phyloP scores from a whole-genome alignment of 2,888 invertebrate species.

The Drosophila antonietae region DNA sequence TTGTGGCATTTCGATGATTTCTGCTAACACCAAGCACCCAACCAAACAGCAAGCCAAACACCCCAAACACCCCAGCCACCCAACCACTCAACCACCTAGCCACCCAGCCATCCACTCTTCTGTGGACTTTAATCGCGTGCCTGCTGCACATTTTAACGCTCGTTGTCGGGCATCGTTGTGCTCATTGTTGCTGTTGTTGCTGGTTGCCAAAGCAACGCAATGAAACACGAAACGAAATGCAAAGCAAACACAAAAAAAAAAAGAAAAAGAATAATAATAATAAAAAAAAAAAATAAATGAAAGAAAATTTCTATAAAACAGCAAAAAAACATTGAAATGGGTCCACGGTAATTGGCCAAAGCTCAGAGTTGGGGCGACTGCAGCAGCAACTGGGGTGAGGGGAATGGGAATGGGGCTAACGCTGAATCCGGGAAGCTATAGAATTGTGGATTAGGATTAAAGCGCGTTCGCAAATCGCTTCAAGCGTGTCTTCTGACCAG shows the following conservation, averaged over 20 bases:
- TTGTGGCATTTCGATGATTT: constrained; percentile 76
- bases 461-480: constrained; percentile 35
- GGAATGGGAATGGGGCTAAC: neutral
- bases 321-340: constrained; percentile 17
- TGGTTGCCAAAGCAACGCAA: constrained; percentile 71
- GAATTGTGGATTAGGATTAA: constrained; percentile 7
- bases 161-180: constrained; percentile 37
- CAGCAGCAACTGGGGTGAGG: neutral
- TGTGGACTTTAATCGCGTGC: constrained; percentile 67
- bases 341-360: constrained; percentile 40
- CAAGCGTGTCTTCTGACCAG: constrained; percentile 34
- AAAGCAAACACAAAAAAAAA: constrained; percentile 22
- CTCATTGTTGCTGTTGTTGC: constrained; percentile 10
- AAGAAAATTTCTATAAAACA: neutral
- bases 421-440: neutral
- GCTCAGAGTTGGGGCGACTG: neutral
- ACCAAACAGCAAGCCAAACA: neutral
- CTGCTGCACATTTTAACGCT: constrained; percentile 76
- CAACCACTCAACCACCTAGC: neutral
- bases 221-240: constrained; percentile 53
- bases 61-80: neutral
- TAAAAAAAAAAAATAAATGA: neutral
- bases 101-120: constrained; percentile 8
- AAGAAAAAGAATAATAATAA: neutral
- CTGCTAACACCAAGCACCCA: constrained; percentile 42